Percentiles rank a stretch among this genome's conserved stretches.
Evolutionary conservation across 2,797 vertebrate genomes (phyloP).

Genomic region (Tadarida brasiliensis): DNA sequence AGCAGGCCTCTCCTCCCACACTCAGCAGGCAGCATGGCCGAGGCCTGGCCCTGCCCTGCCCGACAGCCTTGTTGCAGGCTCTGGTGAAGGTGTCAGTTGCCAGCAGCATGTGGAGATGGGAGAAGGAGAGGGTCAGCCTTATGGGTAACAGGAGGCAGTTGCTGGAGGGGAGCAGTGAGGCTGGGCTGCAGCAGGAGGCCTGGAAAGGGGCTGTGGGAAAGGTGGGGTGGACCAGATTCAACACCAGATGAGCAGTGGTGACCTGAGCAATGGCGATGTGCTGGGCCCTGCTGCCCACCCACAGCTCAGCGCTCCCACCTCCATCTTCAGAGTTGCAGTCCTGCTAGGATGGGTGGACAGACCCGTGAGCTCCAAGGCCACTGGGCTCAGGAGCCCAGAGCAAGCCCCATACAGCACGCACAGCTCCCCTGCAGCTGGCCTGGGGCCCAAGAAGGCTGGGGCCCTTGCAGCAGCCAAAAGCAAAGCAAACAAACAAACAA

Average conservation of each 20-base stretch:
- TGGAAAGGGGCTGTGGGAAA: neutral
- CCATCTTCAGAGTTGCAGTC: rapidly evolving
- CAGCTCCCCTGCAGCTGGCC: neutral
- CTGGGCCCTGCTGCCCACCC: neutral
- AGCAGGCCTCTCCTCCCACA: neutral
- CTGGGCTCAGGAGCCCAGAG: neutral
- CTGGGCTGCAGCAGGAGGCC: too few species aligned
- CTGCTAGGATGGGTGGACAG: neutral
- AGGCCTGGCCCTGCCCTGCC: neutral
- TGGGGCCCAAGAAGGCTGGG: neutral
- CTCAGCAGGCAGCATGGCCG: neutral
- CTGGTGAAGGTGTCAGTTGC: neutral
- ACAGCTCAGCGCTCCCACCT: neutral
- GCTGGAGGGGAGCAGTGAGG: neutral
- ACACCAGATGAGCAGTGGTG: neutral
- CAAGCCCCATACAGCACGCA: rapidly evolving
- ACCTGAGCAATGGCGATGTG: neutral
- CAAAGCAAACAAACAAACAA: neutral
- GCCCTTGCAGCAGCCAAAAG: neutral
- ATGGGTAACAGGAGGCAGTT: neutral
- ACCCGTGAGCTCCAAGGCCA: neutral
- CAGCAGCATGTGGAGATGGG: neutral
- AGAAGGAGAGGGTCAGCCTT: neutral
- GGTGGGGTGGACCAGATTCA: neutral
- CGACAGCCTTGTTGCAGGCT: neutral